Percentiles rank a stretch among this genome's conserved stretches.
These are phyloP conservation scores for Yasuhikotakia modesta DNA, from an alignment of 2,797 vertebrate genomes.

Conservation along the genomic window DNA sequence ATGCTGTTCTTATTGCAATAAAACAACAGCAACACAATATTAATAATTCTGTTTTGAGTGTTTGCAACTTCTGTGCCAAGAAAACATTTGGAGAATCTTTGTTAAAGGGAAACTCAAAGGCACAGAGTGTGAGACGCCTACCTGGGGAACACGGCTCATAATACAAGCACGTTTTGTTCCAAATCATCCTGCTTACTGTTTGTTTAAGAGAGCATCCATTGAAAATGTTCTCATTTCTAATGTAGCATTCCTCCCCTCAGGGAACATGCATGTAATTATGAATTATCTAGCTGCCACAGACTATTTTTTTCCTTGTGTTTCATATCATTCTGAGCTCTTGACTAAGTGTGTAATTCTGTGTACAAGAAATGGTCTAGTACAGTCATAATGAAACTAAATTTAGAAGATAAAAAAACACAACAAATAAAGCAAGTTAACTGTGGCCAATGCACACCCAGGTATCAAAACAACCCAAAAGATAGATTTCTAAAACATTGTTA, in stretches of 20 bases:
- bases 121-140: not conserved
- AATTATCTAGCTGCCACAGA: slow-evolving; percentile 32
- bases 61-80: not conserved
- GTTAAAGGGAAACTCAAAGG: not conserved
- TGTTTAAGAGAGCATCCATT: slow-evolving; percentile 63
- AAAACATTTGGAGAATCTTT: not conserved
- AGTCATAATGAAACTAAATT: not conserved
- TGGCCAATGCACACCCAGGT: not conserved
- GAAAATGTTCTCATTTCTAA: slow-evolving; percentile 67
- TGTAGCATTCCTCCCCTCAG: slow-evolving; percentile 57
- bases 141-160: slow-evolving; percentile 22
- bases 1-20: not conserved
- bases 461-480: not conserved
- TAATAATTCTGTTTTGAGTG: not conserved
- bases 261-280: slow-evolving; percentile 71
- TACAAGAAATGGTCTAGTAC: not conserved
- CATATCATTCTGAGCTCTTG: slow-evolving; percentile 9
- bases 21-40: not conserved
- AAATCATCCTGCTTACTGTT: slow-evolving; percentile 63
- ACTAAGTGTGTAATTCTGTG: not conserved
- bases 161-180: slow-evolving; percentile 59
- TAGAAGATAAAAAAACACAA: not conserved
- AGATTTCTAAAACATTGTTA: not conserved
- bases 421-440: not conserved
- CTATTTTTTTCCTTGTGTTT: slow-evolving; percentile 11